phyloP scores from a whole-genome alignment of 2,888 invertebrate genomes.

The Sarcophaga variegata region DNA sequence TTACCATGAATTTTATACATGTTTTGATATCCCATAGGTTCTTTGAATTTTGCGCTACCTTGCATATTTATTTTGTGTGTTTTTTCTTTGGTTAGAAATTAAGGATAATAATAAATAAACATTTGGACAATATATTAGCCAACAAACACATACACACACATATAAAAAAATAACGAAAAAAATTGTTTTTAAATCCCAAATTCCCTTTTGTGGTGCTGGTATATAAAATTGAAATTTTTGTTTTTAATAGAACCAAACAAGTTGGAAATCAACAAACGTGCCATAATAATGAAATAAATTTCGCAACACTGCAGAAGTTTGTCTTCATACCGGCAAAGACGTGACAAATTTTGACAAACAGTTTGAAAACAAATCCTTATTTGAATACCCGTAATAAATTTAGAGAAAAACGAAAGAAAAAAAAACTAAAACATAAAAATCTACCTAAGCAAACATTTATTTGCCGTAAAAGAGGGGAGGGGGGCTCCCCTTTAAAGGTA shows the following conservation, averaged over 20 bases:
- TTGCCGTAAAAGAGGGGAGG: not conserved
- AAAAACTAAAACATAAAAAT: too few relatives aligned
- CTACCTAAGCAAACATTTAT: not conserved
- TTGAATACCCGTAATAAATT: not conserved
- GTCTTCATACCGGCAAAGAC: not conserved
- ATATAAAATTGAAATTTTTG: too few relatives aligned
- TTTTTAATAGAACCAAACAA: not conserved
- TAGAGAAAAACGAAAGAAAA: too few relatives aligned
- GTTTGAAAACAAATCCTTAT: not conserved
- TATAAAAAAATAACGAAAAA: too few relatives aligned
- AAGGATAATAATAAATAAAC: conserved; percentile 5
- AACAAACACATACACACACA: too few relatives aligned
- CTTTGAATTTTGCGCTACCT: too few relatives aligned
- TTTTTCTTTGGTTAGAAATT: not conserved
- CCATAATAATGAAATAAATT: conserved; percentile 11
- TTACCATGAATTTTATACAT: too few relatives aligned
- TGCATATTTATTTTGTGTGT: too few relatives aligned
- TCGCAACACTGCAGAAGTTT: not conserved
- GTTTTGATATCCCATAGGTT: too few relatives aligned
- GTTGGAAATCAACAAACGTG: conserved; percentile 6
- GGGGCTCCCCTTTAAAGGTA: not conserved
- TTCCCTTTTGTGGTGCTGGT: too few relatives aligned
- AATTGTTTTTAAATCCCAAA: too few relatives aligned
- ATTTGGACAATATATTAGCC: not conserved
- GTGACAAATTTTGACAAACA: conserved; percentile 31